A percentile compares a stretch with the other conserved stretches of the same genome.
These are phyloP conservation scores for Agrochola circellaris DNA, from an alignment of 2,888 invertebrate species.

Conservation along the genomic window DNA sequence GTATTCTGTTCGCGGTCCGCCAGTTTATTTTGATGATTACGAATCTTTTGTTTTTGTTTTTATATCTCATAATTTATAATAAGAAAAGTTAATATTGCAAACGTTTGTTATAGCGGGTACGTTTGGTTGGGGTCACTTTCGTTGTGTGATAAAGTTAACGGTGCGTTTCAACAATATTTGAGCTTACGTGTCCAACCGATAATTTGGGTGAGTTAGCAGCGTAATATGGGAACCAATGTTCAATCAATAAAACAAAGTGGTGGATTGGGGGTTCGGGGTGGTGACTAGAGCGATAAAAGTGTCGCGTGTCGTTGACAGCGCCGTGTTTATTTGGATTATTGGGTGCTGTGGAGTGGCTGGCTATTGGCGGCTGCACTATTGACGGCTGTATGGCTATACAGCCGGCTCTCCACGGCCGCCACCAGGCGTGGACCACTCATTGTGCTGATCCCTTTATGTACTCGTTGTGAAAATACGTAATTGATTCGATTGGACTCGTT, in stretches of 20 bases:
- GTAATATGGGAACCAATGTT: slow-evolving; percentile 76
- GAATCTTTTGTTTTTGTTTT: slow-evolving; percentile 62
- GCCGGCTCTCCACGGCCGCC: background rate
- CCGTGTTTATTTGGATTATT: slow-evolving; percentile 76
- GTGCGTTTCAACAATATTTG: slow-evolving; percentile 54
- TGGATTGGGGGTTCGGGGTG: slow-evolving; percentile 72
- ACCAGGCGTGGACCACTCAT: slow-evolving; percentile 31
- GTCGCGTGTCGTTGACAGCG: slow-evolving; percentile 84
- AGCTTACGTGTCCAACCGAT: slow-evolving; percentile 52
- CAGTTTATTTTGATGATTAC: slow-evolving; percentile 67
- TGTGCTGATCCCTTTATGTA: slow-evolving; percentile 56
- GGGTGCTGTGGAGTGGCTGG: slow-evolving; percentile 67
- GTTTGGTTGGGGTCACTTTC: slow-evolving; percentile 19
- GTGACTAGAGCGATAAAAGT: slow-evolving; percentile 78
- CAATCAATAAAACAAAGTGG: slow-evolving; percentile 79
- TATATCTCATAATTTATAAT: slow-evolving; percentile 54
- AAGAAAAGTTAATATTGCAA: slow-evolving; percentile 38
- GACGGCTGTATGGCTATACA: slow-evolving; percentile 18
- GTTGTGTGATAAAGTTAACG: slow-evolving; percentile 44
- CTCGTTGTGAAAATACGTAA: slow-evolving; percentile 46
- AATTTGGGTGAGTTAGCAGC: slow-evolving; percentile 57
- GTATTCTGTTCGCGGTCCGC: slow-evolving; percentile 60
- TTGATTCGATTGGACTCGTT: slow-evolving; percentile 61
- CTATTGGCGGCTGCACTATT: slow-evolving; percentile 14
- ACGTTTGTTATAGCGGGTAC: slow-evolving; percentile 20